These are phyloP conservation scores for Protobothrops mucrosquamatus DNA, from an alignment of 2,113 vertebrate genomes.

Conservation along the genomic window DNA sequence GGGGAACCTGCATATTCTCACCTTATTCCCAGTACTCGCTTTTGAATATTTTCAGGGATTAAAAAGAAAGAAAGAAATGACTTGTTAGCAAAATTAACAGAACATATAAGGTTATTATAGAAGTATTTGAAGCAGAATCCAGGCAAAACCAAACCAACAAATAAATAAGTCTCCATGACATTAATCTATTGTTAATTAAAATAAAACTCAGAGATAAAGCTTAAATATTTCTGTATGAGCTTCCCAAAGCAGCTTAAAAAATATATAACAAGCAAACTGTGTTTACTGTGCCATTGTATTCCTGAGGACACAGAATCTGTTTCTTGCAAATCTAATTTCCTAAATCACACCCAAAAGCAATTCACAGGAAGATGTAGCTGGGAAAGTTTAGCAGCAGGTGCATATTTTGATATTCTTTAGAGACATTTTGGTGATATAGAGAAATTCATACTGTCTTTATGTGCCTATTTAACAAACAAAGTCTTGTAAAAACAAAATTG, in stretches of 20 bases:
- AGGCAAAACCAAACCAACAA: not conserved
- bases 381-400: conserved; percentile 34
- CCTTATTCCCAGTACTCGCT: not conserved
- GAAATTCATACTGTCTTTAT: conserved; percentile 25
- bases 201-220: not conserved
- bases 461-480: conserved; percentile 23
- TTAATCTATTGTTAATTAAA: conserved; percentile 30
- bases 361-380: conserved; percentile 25
- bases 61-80: not conserved
- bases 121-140: not conserved
- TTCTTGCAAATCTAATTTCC: conserved; percentile 44
- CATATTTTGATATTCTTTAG: conserved; percentile 27
- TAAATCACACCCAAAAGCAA: conserved; percentile 20
- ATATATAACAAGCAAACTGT: conserved; percentile 12
- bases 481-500: conserved; percentile 42
- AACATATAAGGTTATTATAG: not conserved
- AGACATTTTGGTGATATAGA: conserved; percentile 22
- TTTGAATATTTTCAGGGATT: not conserved
- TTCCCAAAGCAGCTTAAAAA: not conserved
- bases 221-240: not conserved
- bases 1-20: not conserved
- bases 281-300: conserved; percentile 44
- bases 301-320: conserved; percentile 32
- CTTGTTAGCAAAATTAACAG: not conserved
- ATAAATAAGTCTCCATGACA: not conserved